phyloP scores from a whole-genome alignment of 2,797 vertebrate genomes.

The Xiphophorus birchmanni region DNA sequence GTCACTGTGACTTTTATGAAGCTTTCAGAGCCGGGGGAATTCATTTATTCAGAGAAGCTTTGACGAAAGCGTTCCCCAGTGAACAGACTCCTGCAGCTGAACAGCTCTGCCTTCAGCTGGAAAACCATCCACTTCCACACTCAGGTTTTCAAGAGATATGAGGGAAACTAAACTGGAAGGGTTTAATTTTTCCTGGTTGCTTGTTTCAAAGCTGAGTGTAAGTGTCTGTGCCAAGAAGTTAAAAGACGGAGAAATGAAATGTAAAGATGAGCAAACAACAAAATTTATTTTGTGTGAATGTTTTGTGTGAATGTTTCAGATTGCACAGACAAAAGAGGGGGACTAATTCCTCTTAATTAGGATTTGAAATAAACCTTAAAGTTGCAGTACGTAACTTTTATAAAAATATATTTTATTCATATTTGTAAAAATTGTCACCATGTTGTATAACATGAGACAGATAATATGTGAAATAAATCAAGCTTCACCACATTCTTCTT shows the following conservation, averaged over 20 bases:
- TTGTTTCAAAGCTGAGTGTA: constrained; percentile 30
- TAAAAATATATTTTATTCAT: neutral
- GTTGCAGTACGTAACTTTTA: neutral
- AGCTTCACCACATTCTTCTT: too few species aligned
- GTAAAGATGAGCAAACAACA: neutral
- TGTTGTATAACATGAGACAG: too few species aligned
- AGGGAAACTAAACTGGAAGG: constrained; percentile 4
- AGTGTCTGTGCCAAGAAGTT: constrained; percentile 14
- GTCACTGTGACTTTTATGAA: constrained; percentile 26
- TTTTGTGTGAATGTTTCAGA: neutral
- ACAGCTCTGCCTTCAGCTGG: constrained; percentile 57
- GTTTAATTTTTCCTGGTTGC: constrained; percentile 55
- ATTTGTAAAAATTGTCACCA: too few species aligned
- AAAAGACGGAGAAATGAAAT: neutral
- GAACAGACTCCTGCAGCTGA: constrained; percentile 59
- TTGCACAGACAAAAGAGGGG: neutral
- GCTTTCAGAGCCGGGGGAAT: constrained; percentile 36
- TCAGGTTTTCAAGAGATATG: constrained; percentile 60
- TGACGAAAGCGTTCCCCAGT: constrained; percentile 51
- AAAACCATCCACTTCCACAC: constrained; percentile 46
- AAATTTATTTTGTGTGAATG: neutral
- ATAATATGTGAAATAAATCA: too few species aligned
- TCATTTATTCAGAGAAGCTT: constrained; percentile 68
- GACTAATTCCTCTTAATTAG: neutral
- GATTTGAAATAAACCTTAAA: neutral